Evolutionary conservation across 1,140 invertebrate species (phyloP).

Genomic region (Harlomillsia oculata): DNA sequence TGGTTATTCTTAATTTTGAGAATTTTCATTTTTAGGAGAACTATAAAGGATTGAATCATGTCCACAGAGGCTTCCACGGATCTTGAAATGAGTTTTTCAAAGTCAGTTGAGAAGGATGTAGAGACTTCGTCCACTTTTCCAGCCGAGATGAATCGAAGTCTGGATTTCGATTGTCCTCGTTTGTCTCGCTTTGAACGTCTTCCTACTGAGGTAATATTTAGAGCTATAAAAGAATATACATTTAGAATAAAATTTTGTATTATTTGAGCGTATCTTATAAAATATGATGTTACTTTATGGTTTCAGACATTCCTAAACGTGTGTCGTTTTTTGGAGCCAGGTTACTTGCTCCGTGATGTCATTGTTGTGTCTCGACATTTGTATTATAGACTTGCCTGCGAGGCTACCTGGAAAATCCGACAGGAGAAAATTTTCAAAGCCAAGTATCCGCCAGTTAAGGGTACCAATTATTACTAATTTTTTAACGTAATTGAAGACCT

Average conservation of each 20-base stretch:
- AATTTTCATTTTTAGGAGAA: too few species aligned
- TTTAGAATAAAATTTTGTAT: not conserved
- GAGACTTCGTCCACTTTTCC: too few species aligned
- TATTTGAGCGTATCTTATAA: not conserved
- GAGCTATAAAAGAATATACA: not conserved
- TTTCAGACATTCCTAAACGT: conserved; percentile 38
- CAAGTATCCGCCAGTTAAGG: conserved; percentile 33
- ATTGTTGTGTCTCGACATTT: conserved; percentile 37
- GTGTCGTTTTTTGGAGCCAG: conserved; percentile 37
- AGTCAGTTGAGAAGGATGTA: too few species aligned
- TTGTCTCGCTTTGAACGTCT: too few species aligned
- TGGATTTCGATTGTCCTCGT: too few species aligned
- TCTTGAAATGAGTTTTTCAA: too few species aligned
- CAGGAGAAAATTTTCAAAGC: conserved; percentile 34
- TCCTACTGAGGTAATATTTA: conserved; percentile 18
- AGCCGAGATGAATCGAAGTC: too few species aligned
- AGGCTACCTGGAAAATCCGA: conserved; percentile 38
- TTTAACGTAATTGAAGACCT: not conserved
- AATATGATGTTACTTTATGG: not conserved
- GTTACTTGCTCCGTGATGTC: conserved; percentile 34
- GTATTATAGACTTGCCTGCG: conserved; percentile 34
- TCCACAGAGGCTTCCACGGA: too few species aligned
- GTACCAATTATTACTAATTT: conserved; percentile 1
- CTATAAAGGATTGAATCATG: too few species aligned
- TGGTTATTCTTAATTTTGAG: too few species aligned